Percentiles rank a stretch among this genome's conserved stretches.
Evolutionary conservation across 2,888 invertebrate species (phyloP).

Genomic region (Lepidochrysops patricia): DNA sequence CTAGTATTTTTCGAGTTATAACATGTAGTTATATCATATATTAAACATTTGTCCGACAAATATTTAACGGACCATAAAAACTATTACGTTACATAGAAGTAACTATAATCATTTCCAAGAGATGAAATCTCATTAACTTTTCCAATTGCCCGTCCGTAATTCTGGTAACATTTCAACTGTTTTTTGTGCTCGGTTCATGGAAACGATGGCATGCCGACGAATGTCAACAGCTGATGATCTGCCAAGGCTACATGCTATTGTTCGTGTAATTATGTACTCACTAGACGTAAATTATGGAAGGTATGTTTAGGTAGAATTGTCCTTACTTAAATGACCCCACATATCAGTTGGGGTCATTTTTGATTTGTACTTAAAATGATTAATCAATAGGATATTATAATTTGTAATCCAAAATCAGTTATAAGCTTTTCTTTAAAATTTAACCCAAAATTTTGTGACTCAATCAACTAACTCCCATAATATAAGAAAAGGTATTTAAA

Average conservation of each 20-base stretch:
- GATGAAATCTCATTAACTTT: slow-evolving; percentile 12
- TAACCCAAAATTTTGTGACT: too few species aligned
- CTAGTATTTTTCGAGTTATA: background rate
- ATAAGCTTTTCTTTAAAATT: too few species aligned
- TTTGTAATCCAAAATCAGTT: too few species aligned
- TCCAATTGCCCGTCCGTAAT: slow-evolving; percentile 13
- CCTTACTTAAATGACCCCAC: too few species aligned
- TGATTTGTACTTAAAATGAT: too few species aligned
- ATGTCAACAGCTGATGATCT: slow-evolving; percentile 27
- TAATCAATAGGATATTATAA: too few species aligned
- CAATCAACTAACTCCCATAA: too few species aligned
- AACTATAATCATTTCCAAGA: slow-evolving; percentile 9
- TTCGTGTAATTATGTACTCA: slow-evolving; percentile 4
- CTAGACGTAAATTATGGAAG: too few species aligned
- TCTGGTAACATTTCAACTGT: slow-evolving; percentile 11
- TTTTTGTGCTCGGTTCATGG: slow-evolving; percentile 10
- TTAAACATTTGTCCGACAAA: background rate
- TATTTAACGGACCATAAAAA: slow-evolving; percentile 4
- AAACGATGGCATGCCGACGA: slow-evolving; percentile 18
- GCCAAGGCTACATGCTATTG: slow-evolving; percentile 22
- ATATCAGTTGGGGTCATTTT: too few species aligned
- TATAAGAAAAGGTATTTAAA: background rate
- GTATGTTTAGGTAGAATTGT: too few species aligned
- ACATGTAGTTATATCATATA: background rate
- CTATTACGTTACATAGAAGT: slow-evolving; percentile 6